Base-by-base conservation (phyloP, 2,113 vertebrate genomes). In the Accipiter cooperii region DNA sequence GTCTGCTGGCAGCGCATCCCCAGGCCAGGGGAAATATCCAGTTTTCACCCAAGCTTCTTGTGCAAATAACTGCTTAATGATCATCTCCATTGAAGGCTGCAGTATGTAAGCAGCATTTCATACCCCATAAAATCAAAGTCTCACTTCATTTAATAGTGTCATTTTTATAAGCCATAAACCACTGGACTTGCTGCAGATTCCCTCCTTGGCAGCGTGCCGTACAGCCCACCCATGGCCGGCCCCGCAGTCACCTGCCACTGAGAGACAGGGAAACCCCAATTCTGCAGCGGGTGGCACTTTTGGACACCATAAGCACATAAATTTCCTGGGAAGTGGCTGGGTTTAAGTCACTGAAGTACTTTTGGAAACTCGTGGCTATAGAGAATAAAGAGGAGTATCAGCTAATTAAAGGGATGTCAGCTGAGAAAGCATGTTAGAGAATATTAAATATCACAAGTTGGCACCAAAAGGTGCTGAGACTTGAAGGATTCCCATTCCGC, bases 171-270 rank as follows among this genome's bases (percentile, higher is more conserved):
- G 64, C 69, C 61, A 31, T 44, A 65, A 84, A 22, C 6, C 5
- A 3, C 60, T 33, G 14, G 12, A 21, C 20, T 25, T 51, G 36
- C 66, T 12, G 42, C 44, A 6, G 24, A 13, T 17, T 66, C 86
- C 54, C 17, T 16, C 38, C 65, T 44, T 20, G 5, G 33, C 28
- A 19, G 28, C 3, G 3, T 34, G 47, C 24, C 12, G 0, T 11
- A 5, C 31, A 47, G n/a, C 78, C 51, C 54, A 20, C 20, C 75
- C 68, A 16, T 7, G 0, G 55, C 57, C 3, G 0, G 14, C 21
- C 57, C 38, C 1, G 0, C 8, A 8, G 42, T 7, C 46, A 1
- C 61, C 44, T 13, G 25, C 13, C 36, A 6, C 63, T 17, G 0
- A 61, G 26, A 55, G 54, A 17, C 0, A 1, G 40, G n/a, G 52